These are phyloP conservation scores for Myrmecophaga tridactyla DNA, from an alignment of 2,113 vertebrate species.

Conservation along the genomic window DNA sequence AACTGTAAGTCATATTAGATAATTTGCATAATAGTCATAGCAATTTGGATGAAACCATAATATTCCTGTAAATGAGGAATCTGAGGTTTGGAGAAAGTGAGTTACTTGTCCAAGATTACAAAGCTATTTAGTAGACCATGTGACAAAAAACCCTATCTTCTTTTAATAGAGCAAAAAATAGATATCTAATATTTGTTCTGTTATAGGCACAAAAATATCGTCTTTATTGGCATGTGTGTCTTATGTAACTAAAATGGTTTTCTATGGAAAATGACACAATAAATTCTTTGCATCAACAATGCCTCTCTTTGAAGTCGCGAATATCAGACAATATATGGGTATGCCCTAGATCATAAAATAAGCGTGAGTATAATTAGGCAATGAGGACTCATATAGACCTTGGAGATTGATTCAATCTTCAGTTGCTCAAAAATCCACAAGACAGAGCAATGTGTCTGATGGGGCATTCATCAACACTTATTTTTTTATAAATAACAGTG, in stretches of 20 bases:
- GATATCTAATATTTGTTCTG: neutral
- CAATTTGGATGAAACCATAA: neutral
- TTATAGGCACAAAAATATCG: neutral
- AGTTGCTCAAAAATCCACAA: constrained; percentile 21
- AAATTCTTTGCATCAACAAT: neutral
- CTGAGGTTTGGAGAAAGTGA: neutral
- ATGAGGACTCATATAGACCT: neutral
- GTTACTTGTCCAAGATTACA: neutral
- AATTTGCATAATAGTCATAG: neutral
- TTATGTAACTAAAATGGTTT: neutral
- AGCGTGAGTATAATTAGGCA: neutral
- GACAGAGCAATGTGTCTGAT: neutral
- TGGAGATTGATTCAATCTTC: neutral
- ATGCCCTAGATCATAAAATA: constrained; percentile 47
- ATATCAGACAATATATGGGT: constrained; percentile 25
- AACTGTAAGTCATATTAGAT: neutral
- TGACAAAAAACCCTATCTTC: neutral
- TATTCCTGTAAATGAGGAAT: neutral
- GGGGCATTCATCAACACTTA: neutral
- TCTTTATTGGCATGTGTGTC: neutral
- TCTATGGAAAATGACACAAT: neutral
- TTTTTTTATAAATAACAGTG: constrained; percentile 30
- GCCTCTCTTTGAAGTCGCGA: constrained; percentile 39
- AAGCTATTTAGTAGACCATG: neutral
- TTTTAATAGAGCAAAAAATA: neutral